Evolutionary conservation across 2,888 invertebrate species (phyloP).

Genomic region (Tupiocoris notatus): DNA sequence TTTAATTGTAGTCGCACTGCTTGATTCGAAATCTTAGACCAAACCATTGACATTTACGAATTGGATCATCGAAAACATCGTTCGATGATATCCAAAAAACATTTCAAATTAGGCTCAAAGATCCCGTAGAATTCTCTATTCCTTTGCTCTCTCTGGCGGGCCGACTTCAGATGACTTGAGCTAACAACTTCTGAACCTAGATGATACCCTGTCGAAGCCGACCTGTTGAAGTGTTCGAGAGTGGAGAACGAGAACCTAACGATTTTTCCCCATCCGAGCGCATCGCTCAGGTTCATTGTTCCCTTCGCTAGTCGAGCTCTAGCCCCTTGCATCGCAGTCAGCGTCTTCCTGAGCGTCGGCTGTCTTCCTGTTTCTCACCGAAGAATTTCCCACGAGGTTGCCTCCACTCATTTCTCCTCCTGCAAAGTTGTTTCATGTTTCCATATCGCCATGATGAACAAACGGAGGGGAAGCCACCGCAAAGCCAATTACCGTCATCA

Average conservation of each 20-base stretch:
- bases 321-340: background rate
- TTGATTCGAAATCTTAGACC: no score
- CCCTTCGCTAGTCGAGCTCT: background rate
- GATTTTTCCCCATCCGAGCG: background rate
- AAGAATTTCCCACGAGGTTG: conserved; percentile 12
- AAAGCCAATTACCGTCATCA: conserved; percentile 16
- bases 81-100: no score
- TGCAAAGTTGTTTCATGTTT: background rate
- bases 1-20: no score
- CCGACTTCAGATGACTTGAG: background rate
- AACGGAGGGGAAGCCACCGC: background rate
- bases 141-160: no score
- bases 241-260: background rate
- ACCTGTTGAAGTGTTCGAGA: background rate
- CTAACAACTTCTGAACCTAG: background rate
- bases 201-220: background rate
- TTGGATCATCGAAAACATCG: no score
- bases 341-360: background rate
- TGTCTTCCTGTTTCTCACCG: conserved; percentile 25
- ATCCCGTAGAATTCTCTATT: no score
- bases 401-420: background rate
- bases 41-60: no score
- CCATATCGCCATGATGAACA: background rate
- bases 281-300: conserved; percentile 24
- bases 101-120: no score